phyloP scores from a whole-genome alignment of 1,140 invertebrate species.

The Drosophila suzukii region DNA sequence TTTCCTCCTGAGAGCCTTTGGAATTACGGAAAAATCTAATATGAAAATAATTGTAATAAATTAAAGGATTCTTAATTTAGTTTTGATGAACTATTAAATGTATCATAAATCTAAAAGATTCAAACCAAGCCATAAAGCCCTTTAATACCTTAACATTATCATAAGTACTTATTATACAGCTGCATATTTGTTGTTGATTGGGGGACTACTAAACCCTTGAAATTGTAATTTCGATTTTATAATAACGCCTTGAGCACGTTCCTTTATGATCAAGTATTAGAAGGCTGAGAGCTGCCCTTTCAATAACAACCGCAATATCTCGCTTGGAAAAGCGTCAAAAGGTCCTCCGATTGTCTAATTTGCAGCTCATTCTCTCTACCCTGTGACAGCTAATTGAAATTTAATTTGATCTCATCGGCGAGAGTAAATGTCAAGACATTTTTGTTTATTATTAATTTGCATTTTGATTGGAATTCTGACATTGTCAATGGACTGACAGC shows the following conservation, averaged over 20 bases:
- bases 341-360: slow-evolving; percentile 27
- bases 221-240: slow-evolving; percentile 5
- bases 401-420: slow-evolving; percentile 44
- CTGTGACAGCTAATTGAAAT: slow-evolving; percentile 68
- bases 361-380: slow-evolving; percentile 20
- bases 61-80: too few species aligned
- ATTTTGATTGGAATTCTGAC: slow-evolving; percentile 74
- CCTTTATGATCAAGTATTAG: background rate
- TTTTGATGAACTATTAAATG: too few species aligned
- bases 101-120: too few species aligned
- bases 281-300: slow-evolving; percentile 12
- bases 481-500: slow-evolving; percentile 69
- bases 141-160: background rate
- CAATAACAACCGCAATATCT: slow-evolving; percentile 28
- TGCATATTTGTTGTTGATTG: background rate
- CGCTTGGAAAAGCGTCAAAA: slow-evolving; percentile 5
- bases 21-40: too few species aligned
- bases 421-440: slow-evolving; percentile 63
- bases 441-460: slow-evolving; percentile 83
- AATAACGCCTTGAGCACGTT: background rate
- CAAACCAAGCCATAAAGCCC: too few species aligned
- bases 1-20: too few species aligned
- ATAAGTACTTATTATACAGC: background rate
- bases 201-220: too few species aligned
- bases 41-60: too few species aligned